Conservation (phyloP, 2,113 vertebrate genomes). For the Grantiella picta region DNA sequence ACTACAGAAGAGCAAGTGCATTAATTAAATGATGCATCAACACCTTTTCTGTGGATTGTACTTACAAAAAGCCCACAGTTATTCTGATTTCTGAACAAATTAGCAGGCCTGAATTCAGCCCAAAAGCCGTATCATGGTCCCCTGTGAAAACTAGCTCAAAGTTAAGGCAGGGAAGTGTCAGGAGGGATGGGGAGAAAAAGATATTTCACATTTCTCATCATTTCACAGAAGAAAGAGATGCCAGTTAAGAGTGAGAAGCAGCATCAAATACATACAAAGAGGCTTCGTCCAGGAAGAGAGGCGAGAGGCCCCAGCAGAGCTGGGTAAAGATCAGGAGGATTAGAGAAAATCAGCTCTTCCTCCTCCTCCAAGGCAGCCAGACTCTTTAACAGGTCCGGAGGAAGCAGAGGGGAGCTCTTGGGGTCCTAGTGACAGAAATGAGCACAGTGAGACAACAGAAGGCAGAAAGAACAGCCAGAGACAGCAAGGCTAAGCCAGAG, state of each 20-base stretch:
- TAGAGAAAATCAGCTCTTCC: constrained; percentile 97
- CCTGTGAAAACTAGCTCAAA: not conserved
- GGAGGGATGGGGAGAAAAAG: not conserved
- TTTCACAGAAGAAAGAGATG: constrained; percentile 53
- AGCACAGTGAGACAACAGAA: constrained; percentile 73
- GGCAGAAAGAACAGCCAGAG: constrained; percentile 56
- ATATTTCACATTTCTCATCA: not conserved
- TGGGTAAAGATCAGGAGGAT: constrained; percentile 99
- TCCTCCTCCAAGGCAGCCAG: constrained; percentile 98
- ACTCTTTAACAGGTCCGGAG: constrained; percentile 99
- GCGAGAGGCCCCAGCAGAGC: constrained; percentile 94
- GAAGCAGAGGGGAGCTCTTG: constrained; percentile 98
- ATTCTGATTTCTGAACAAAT: not conserved
- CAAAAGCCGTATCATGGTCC: not conserved
- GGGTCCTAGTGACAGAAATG: constrained; percentile 90
- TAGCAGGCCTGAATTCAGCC: not conserved
- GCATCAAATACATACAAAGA: constrained; percentile 96
- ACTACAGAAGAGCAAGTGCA: not conserved
- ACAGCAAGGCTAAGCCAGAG: not conserved
- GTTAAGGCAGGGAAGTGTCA: not conserved
- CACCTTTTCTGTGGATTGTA: not conserved
- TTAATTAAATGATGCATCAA: not conserved
- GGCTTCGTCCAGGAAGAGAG: constrained; percentile 95
- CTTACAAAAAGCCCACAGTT: not conserved
- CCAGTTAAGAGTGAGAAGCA: constrained; percentile 66